These are phyloP conservation scores for Hydrotaea cyrtoneurina DNA, from an alignment of 2,888 invertebrate genomes.

Conservation along the genomic window DNA sequence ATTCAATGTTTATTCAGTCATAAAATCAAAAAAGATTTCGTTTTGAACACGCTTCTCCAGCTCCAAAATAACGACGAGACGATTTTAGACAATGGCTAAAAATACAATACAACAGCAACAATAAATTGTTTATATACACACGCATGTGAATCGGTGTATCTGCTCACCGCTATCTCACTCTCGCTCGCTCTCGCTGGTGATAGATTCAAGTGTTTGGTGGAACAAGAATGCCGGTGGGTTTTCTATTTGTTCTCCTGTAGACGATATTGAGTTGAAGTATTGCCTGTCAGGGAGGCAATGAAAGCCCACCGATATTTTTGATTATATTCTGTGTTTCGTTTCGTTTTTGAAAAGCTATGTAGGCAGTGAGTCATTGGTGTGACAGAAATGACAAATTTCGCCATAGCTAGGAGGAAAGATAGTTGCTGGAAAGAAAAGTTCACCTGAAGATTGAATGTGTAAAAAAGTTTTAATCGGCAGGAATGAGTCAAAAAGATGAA, in stretches of 20 bases:
- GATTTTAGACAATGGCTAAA: conserved; percentile 7
- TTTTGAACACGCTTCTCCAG: neutral
- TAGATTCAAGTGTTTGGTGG: neutral
- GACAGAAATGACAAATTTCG: neutral
- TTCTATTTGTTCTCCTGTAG: neutral
- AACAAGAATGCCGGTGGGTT: neutral
- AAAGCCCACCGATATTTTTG: neutral
- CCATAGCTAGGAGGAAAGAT: no score
- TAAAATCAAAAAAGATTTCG: conserved; percentile 32
- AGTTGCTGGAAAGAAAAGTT: no score
- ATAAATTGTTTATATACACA: neutral
- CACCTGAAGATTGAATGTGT: no score
- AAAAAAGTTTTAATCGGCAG: no score
- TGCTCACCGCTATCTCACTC: neutral
- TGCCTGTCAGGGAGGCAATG: neutral
- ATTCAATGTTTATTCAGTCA: conserved; percentile 32
- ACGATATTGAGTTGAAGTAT: conserved; percentile 10
- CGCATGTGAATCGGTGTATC: no score
- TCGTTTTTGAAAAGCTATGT: no score
- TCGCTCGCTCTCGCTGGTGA: neutral
- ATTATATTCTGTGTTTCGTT: neutral
- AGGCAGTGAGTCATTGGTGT: neutral
- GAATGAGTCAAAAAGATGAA: no score
- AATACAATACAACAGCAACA: neutral
- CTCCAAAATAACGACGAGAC: neutral